Percentiles rank a stretch among this genome's conserved stretches.
phyloP scores from a whole-genome alignment of 2,113 vertebrate genomes.

The Ornithorhynchus anatinus region DNA sequence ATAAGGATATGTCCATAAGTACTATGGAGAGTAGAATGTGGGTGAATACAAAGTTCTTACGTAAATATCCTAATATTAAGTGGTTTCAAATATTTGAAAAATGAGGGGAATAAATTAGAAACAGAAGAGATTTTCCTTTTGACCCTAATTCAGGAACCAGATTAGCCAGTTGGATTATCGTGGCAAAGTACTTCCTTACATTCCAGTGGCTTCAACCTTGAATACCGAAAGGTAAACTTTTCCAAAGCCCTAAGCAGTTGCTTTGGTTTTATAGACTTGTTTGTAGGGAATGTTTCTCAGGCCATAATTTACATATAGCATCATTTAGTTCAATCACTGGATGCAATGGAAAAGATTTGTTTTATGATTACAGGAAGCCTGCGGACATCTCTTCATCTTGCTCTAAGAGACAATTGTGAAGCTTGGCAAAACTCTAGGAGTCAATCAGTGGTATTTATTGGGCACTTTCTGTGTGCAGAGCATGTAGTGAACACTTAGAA shows the following conservation, averaged over 20 bases:
- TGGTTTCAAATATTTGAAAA: neutral
- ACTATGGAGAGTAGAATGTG: too few relatives aligned
- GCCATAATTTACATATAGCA: conserved; percentile 49
- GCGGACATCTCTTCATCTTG: conserved; percentile 17
- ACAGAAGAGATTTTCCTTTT: conserved; percentile 6
- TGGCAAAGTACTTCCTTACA: conserved; percentile 32
- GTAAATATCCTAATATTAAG: too few relatives aligned
- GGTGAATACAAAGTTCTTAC: too few relatives aligned
- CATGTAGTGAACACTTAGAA: too few relatives aligned
- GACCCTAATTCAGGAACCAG: conserved; percentile 7
- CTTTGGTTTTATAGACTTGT: conserved; percentile 45
- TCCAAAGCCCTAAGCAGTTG: conserved; percentile 33
- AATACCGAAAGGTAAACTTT: conserved; percentile 35
- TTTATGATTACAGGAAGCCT: conserved; percentile 45
- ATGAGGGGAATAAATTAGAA: neutral
- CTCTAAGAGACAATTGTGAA: conserved; percentile 6
- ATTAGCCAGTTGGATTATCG: conserved; percentile 25
- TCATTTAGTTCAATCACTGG: conserved; percentile 16
- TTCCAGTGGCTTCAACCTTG: conserved; percentile 28
- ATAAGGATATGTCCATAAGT: too few relatives aligned
- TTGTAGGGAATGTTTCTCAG: conserved; percentile 37
- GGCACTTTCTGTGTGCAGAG: too few relatives aligned
- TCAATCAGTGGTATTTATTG: too few relatives aligned
- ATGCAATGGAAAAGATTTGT: conserved; percentile 36
- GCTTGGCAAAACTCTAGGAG: neutral